Conservation (phyloP, 1,140 invertebrate genomes). For the Pemphigus obesinymphae region DNA sequence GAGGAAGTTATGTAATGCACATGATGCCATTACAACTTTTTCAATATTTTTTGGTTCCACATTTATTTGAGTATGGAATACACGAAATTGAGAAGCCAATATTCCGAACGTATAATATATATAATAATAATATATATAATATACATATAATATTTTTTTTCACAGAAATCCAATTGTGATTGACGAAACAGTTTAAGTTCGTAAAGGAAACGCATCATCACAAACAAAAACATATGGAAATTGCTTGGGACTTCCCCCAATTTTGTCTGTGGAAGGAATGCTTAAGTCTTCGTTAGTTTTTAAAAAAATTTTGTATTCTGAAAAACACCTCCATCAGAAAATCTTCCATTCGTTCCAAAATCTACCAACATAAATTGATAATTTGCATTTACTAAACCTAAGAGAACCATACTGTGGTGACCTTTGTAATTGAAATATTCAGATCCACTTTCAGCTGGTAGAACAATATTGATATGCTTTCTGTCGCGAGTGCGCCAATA, state of each 20-base stretch:
- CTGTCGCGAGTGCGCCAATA: constrained; percentile 52
- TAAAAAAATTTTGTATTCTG: constrained; percentile 45
- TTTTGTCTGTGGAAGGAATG: neutral
- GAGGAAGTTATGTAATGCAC: constrained; percentile 48
- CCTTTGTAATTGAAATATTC: constrained; percentile 46
- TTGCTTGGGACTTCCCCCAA: constrained; percentile 45
- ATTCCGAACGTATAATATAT: neutral
- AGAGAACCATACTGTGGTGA: constrained; percentile 45
- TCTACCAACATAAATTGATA: constrained; percentile 43
- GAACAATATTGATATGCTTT: neutral
- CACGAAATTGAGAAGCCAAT: too few species aligned
- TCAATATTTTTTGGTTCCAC: constrained; percentile 44
- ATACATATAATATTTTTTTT: too few species aligned
- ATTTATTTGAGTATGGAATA: neutral
- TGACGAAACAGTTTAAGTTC: neutral
- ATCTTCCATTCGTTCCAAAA: constrained; percentile 44
- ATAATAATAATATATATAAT: too few species aligned
- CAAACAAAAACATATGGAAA: neutral
- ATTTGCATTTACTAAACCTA: constrained; percentile 43
- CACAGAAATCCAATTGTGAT: neutral
- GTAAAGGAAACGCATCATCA: constrained; percentile 21
- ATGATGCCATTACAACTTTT: constrained; percentile 47
- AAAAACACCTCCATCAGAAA: constrained; percentile 51
- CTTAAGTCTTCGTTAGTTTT: constrained; percentile 43
- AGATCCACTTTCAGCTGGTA: neutral